Evolutionary conservation across 2,113 vertebrate species (phyloP).

Genomic region (Suncus etruscus): DNA sequence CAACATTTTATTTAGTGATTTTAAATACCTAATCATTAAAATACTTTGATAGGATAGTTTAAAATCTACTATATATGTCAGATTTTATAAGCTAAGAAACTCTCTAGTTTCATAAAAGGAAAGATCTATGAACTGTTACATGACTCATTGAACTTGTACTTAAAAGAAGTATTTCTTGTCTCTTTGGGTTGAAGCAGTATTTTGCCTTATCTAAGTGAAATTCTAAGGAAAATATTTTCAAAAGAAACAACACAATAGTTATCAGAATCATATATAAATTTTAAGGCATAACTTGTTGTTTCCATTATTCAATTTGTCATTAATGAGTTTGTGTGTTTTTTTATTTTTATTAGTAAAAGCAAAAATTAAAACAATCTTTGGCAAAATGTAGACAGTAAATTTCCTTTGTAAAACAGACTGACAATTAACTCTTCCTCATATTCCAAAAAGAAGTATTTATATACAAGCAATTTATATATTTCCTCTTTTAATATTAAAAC

Average conservation of each 20-base stretch:
- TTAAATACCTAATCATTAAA: not conserved
- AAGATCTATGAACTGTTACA: not conserved
- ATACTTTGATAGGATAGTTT: not conserved
- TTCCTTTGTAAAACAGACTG: constrained; percentile 13
- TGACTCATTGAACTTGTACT: constrained; percentile 37
- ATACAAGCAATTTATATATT: constrained; percentile 43
- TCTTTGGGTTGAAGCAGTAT: not conserved
- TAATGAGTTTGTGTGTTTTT: constrained; percentile 6
- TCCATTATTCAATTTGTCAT: not conserved
- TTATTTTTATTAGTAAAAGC: constrained; percentile 38
- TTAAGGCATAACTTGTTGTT: constrained; percentile 34
- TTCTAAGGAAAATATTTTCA: not conserved
- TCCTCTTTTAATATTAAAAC: constrained; percentile 48
- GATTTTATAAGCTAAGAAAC: constrained; percentile 8
- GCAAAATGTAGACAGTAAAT: not conserved
- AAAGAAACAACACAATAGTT: not conserved
- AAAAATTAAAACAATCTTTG: constrained; percentile 26
- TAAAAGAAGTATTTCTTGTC: not conserved
- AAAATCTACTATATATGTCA: not conserved
- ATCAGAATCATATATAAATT: not conserved
- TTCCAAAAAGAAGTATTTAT: constrained; percentile 48
- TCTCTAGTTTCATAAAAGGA: not conserved
- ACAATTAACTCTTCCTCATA: constrained; percentile 43
- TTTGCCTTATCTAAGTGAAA: not conserved
- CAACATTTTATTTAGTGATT: not conserved